Evolutionary conservation across 1,140 invertebrate genomes (phyloP).

Genomic region (Calephelis virginiensis): DNA sequence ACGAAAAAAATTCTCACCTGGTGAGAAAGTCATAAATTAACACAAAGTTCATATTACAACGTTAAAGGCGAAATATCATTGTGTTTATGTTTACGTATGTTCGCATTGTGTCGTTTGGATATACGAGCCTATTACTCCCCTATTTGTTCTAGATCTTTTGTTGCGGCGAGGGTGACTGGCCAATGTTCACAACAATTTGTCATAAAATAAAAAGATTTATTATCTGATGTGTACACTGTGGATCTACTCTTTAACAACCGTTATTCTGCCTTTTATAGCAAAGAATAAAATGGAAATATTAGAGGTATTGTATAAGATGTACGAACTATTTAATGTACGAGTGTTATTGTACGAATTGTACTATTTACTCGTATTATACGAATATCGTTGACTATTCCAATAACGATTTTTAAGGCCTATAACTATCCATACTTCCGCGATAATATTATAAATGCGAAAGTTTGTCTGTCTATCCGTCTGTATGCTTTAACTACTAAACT

Average conservation of each 20-base stretch:
- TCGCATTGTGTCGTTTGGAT: conserved; percentile 56
- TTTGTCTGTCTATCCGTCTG: too few species aligned
- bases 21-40: not conserved
- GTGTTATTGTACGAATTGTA: too few species aligned
- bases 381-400: too few species aligned
- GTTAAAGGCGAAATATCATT: conserved; percentile 49
- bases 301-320: conserved; percentile 45
- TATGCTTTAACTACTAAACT: too few species aligned
- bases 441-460: too few species aligned
- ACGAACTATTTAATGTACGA: not conserved
- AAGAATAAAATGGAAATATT: conserved; percentile 68
- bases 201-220: conserved; percentile 78
- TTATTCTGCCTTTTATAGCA: conserved; percentile 70
- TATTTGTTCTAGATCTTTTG: conserved; percentile 74
- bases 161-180: conserved; percentile 54
- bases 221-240: conserved; percentile 53
- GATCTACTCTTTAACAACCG: conserved; percentile 65
- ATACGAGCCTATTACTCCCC: conserved; percentile 59
- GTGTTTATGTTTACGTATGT: conserved; percentile 66
- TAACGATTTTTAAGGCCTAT: too few species aligned
- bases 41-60: conserved; percentile 22
- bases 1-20: not conserved
- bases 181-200: conserved; percentile 70
- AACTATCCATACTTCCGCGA: too few species aligned
- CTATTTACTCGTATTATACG: too few species aligned